Base-by-base conservation (phyloP, 37 sponge, comb jelly and placozoan genomes). In the Eunapius fragilis region DNA sequence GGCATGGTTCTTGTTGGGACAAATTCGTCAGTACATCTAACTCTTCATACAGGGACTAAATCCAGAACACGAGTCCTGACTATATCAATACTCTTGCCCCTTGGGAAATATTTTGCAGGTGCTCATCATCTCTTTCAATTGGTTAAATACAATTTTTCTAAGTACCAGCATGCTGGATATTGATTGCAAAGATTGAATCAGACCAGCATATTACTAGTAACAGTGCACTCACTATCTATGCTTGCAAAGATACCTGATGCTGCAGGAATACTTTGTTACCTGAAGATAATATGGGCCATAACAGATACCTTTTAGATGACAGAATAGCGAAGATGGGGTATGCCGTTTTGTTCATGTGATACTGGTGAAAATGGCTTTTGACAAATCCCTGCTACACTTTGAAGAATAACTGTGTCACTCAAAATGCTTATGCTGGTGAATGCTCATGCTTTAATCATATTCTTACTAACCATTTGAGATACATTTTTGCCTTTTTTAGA, bases 361-460 rank as follows among this genome's bases (percentile, higher is more conserved):
- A 91, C 79, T 87, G 92, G 80, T 80, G 77, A 24, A 37, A 83
- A 49, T 87, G 87, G 87, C n/a, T n/a, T n/a, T n/a, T n/a, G n/a
- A n/a, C n/a, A n/a, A n/a, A n/a, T n/a, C n/a, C n/a, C n/a, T n/a
- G 50, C 3, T 83, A 91, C 81, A 89, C 80, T 23, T 70, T 89
- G 24, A 11, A 24, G 17, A 36, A 80, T 36, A 89, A 89, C 70
- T 84, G 83, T 74, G 70, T 87, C 22, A 91, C 92, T 10, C 0
- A 31, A 31, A 86, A 91, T 86, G 83, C 91, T 34, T 91, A 83
- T 67, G 37, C 75, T 69, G 82, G 84, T 49, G 9, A 87, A 91
- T 87, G 92, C 84, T 12, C 87, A 87, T 80, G 75, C 87, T 11
- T 32, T 87, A 28, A 74, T 87, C 26, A 79, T 32, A 41, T 68